Evolutionary conservation across 2,888 invertebrate species (phyloP), one percentile per base, ranked within the genome.

Genomic region (Nomada ferruginata): DNA sequence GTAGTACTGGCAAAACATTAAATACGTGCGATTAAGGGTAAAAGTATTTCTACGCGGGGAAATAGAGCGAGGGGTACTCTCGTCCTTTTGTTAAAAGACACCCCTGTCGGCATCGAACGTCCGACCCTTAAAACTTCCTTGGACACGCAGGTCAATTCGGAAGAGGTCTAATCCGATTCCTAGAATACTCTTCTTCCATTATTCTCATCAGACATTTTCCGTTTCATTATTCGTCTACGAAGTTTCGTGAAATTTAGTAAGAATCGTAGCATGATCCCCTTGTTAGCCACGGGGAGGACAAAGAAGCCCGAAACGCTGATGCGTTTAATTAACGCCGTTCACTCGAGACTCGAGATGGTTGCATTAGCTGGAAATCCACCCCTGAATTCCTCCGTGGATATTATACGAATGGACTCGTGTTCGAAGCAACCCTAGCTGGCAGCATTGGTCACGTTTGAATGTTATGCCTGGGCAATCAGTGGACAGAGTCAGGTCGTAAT

Each of bases 391-490:
- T 23, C n/a, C 57, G 10, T 2, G 52, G 53, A 55, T 50, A 59
- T 47, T 42, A 13, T 20, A 20, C 61, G 61, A 18, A 36, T 44
- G 36, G 11, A 11, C 59, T 18, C 52, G 57, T 53, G 23, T 52
- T 23, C 18, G 69, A 13, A 11, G 50, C 60, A 57, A 13, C 61
- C 61, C 74, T 18, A 36, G 65, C 29, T 61, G 71, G 9, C 59
- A 60, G 20, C 20, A 73, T 68, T 36, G 65, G 71, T 52, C 74
- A 47, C 73, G 75, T 79, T 65, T 59, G 15, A 66, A 50, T 80
- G 84, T 89, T 88, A 86, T 84, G 83, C 87, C 79, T 72, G 84
- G 70, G 85, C 83, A 85, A 88, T 89, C 86, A 77, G 85, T 83
- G 83, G 78, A 76, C 73, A 53, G 57, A 69, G 47, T 44, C 74